Evolutionary conservation across 2,797 vertebrate genomes (phyloP).

Genomic region (Acipenser oxyrinchus): DNA sequence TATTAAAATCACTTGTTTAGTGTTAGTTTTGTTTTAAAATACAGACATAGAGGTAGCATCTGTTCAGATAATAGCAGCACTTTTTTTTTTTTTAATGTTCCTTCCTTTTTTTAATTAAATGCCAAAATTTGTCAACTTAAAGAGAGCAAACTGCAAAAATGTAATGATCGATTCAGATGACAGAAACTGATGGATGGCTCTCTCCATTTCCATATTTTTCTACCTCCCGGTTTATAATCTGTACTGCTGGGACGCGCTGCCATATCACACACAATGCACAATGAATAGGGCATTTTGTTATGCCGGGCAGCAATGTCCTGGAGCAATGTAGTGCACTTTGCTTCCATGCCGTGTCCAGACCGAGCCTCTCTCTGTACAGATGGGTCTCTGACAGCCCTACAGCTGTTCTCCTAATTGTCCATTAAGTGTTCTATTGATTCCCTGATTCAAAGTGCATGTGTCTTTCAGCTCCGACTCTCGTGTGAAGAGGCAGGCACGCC

Average conservation of each 20-base stretch:
- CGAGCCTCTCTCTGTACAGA: conserved; percentile 67
- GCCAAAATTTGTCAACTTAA: conserved; percentile 84
- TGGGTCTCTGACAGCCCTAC: conserved; percentile 97
- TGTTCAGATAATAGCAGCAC: conserved; percentile 85
- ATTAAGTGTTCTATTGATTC: conserved; percentile 99
- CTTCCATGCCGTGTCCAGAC: conserved; percentile 45
- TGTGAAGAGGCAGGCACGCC: conserved; percentile 75
- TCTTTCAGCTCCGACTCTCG: conserved; percentile 85
- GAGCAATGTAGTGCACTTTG: conserved; percentile 50
- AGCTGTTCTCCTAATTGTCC: conserved; percentile 99
- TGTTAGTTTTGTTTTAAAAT: no score
- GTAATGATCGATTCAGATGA: conserved; percentile 80
- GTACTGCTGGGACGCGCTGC: conserved; percentile 57
- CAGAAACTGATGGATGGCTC: conserved; percentile 76
- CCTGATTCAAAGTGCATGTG: conserved; percentile 93
- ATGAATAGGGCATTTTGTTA: conserved; percentile 60
- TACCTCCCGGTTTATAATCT: conserved; percentile 70
- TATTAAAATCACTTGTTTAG: no score
- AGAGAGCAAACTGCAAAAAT: conserved; percentile 34
- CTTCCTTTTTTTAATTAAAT: conserved; percentile 85
- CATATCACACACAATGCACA: conserved; percentile 64
- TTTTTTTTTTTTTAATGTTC: conserved; percentile 47
- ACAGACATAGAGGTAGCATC: conserved; percentile 62
- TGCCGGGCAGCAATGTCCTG: conserved; percentile 61
- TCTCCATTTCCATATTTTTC: conserved; percentile 86